These are phyloP conservation scores for Synchiropus splendidus DNA, from an alignment of 2,113 vertebrate genomes.

Conservation along the genomic window DNA sequence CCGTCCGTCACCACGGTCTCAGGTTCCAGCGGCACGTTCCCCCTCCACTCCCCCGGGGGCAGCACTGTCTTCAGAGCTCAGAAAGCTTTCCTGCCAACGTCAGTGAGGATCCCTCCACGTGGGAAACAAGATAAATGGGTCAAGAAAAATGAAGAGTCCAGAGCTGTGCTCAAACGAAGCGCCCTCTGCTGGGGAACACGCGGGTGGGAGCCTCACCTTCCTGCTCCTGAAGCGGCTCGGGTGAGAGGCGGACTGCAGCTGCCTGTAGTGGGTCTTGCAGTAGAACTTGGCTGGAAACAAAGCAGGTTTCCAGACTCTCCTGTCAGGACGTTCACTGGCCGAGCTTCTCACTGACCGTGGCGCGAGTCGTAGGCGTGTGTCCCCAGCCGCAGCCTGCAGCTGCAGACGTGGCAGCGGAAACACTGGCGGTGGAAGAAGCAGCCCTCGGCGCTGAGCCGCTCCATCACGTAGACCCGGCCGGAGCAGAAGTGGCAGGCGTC, in stretches of 20 bases:
- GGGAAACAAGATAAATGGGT: too few relatives aligned
- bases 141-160: too few relatives aligned
- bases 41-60: too few relatives aligned
- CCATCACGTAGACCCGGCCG: constrained; percentile 90
- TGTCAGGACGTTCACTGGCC: background rate
- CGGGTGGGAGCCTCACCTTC: constrained; percentile 33
- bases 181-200: too few relatives aligned
- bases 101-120: too few relatives aligned
- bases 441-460: constrained; percentile 86
- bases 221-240: constrained; percentile 49
- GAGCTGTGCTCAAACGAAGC: too few relatives aligned
- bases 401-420: constrained; percentile 84
- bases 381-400: constrained; percentile 76
- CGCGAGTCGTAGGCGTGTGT: constrained; percentile 76
- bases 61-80: too few relatives aligned
- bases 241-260: constrained; percentile 62
- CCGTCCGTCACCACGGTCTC: too few relatives aligned
- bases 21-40: too few relatives aligned
- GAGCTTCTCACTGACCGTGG: constrained; percentile 41
- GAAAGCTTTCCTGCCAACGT: too few relatives aligned
- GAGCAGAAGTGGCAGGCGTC: constrained; percentile 88
- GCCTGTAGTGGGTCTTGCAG: constrained; percentile 86
- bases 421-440: constrained; percentile 93
- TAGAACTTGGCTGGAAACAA: constrained; percentile 82
- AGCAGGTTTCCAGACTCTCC: background rate